Evolutionary conservation across 37 sponge, comb jelly and placozoan species (phyloP), one percentile per base, ranked within the genome.

Genomic region (Diacarnus erythraeanus): DNA sequence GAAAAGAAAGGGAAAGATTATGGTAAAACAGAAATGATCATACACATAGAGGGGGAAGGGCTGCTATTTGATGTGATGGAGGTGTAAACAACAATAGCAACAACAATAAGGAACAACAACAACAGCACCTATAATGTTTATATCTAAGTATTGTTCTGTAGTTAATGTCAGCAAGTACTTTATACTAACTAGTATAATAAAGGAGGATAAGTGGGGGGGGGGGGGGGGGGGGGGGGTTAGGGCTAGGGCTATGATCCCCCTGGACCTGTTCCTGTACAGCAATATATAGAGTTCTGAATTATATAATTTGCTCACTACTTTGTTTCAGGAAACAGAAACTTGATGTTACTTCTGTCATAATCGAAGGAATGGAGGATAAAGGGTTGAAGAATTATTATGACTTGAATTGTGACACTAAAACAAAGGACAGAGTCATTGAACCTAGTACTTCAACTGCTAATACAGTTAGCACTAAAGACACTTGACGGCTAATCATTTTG

Each of bases 21-120:
- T 78, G 65, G 78, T 78, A 56, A 22, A 58, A 5, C 18, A 27
- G 33, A 18, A 74, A 56, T 68, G 6, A 27, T 12, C 30, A 33
- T 68, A 3, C 69, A 6, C 39, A 8, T 8, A 36, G 3, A 60
- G 6, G 61, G 23, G 4, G 27, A 26, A 5, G 22, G 9, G 21
- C 23, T 21, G 26, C 6, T 60, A 54, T 54, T 10, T 20, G 17
- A 54, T 10, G 17, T 54, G 56, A 20, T 54, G 10, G 4, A 60
- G 22, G 22, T 60, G 27, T 47, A 12, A 15, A 6, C 51, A 12
- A 47, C 12, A 47, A 6, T 47, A 47, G 51, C 51, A 15, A n/a
- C n/a, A 12, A 47, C 51, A 47, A 12, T 47, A 15, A 60, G 9
- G 61, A n/a, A 60, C 61, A 60, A 5, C 22, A 25, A 25, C 23